Evolutionary conservation across 2,888 invertebrate species (phyloP), one percentile per base, ranked within the genome.

Genomic region (Drosophila meridionalis): DNA sequence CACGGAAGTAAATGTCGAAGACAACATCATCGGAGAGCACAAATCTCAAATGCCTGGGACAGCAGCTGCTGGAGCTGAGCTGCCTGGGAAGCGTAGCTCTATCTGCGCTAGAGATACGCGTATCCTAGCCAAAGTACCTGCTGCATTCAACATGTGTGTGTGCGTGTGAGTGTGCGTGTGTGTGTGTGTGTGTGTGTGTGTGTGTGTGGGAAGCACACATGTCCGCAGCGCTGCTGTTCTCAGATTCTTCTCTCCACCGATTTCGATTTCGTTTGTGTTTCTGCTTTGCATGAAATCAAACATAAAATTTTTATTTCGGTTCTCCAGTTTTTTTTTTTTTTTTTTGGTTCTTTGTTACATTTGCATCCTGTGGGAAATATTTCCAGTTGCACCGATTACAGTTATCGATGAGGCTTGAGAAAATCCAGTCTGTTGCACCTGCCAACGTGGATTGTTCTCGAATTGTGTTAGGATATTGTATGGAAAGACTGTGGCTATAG

Each of bases 251-350:
- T 64, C 50, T 69, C 68, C 50, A 69, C 50, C 36, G 63, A 56
- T 62, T 66, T 69, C 63, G 70, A 36, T 47, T 57, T 56, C 45
- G 43, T 52, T 69, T 53, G 45, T 12, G 28, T 64, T 73, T 55
- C 63, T 61, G 82, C 74, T 82, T 76, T 78, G 83, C 83, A 81
- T 83, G 73, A 82, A 79, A 76, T 76, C 69, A 73, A 81, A 78
- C 53, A 78, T 43, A 53, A 48, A 58, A 78, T 65, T 53, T 67
- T 47, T 38, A 50, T 32, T 50, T 50, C 50, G 32, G 32, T 14
- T 50, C 32, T n/a, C 5, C 5, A 50, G 32, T 50, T 36, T 52
- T 66, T 69, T 20, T 20, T 20, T 20, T 20, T 20, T 20, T 20
- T 62, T 72, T 56, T 53, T 67, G 69, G 50, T 43, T 69, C 57